These are phyloP conservation scores for Cydia pomonella DNA, from an alignment of 1,140 invertebrate species.

Conservation along the genomic window DNA sequence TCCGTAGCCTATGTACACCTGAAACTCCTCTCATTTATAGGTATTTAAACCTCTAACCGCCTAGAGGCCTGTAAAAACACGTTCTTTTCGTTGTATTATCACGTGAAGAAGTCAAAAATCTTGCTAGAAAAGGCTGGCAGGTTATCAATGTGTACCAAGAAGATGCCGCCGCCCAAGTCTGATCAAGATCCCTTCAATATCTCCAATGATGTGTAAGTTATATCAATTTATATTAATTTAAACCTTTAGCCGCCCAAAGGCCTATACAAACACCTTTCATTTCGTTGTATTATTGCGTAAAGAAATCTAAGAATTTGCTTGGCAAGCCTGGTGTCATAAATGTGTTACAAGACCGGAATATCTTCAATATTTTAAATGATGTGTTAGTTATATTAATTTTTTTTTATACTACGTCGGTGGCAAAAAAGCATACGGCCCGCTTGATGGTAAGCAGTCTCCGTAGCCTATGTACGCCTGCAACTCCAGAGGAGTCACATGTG, in stretches of 20 bases:
- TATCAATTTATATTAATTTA: too few relatives aligned
- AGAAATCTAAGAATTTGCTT: slow-evolving; percentile 97
- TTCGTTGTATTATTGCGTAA: too few relatives aligned
- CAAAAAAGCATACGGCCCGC: too few relatives aligned
- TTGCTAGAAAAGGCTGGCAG: slow-evolving; percentile 96
- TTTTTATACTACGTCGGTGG: too few relatives aligned
- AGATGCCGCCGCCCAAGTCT: slow-evolving; percentile 93
- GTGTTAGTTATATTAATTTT: slow-evolving; percentile 85
- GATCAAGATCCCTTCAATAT: slow-evolving; percentile 99
- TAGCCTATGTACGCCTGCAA: too few relatives aligned
- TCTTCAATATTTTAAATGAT: slow-evolving; percentile 99
- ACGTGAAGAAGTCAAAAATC: slow-evolving; percentile 98
- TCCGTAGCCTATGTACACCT: too few relatives aligned
- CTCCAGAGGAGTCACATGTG: too few relatives aligned
- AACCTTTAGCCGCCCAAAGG: background rate
- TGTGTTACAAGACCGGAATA: slow-evolving; percentile 96
- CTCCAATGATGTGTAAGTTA: slow-evolving; percentile 95
- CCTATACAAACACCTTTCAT: background rate
- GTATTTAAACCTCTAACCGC: too few relatives aligned
- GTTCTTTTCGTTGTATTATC: too few relatives aligned
- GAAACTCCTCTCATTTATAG: too few relatives aligned
- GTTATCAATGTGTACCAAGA: slow-evolving; percentile 96
- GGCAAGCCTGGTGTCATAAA: slow-evolving; percentile 98
- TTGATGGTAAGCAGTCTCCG: too few relatives aligned
- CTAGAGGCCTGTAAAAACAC: too few relatives aligned